Evolutionary conservation across 1,140 invertebrate species (phyloP), one percentile per base, ranked within the genome.

Genomic region (Drosophila insularis): DNA sequence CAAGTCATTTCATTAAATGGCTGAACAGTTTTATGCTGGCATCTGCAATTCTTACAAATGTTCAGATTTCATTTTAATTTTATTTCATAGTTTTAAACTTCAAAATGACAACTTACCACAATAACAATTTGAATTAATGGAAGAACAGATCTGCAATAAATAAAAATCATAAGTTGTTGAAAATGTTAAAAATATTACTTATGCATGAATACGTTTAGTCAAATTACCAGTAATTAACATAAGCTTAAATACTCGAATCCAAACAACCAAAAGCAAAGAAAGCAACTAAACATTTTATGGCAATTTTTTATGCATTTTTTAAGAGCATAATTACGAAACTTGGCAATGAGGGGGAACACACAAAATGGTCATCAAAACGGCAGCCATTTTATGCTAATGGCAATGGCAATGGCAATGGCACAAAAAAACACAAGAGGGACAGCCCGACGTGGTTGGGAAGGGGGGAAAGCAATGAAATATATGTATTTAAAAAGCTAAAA

Each of bases 311-410:
- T 78, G 75, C 68, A 70, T 81, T 81, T 72, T 86, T 86, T 63
- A 79, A 72, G 68, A 75, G 68, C 68, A 71, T 85, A 85, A 85
- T 86, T 85, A 81, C 62, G 68, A 56, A 76, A 69, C 53, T 63
- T 59, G 68, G 66, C 58, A 53, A 14, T 60, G 54, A 71, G 60
- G 58, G 56, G 19, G 32, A 69, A 71, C 58, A 23, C 58, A 62
- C 37, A 75, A 69, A 67, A 68, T 68, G 63, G 61, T 35, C 66
- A 63, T 39, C 50, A 46, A 68, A 77, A 70, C 40, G 58, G n/a
- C 78, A 78, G 55, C 58, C 55, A 72, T 81, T 85, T 81, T 75
- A 87, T 71, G 81, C 74, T 85, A 85, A 85, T 85, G 78, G 71
- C 64, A 66, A 8, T 35, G 23, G 32, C 64, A 66, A 8, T 35